Evolutionary conservation across 1,140 invertebrate species (phyloP), one percentile per base, ranked within the genome.

Genomic region (Choristoneura fumiferana): DNA sequence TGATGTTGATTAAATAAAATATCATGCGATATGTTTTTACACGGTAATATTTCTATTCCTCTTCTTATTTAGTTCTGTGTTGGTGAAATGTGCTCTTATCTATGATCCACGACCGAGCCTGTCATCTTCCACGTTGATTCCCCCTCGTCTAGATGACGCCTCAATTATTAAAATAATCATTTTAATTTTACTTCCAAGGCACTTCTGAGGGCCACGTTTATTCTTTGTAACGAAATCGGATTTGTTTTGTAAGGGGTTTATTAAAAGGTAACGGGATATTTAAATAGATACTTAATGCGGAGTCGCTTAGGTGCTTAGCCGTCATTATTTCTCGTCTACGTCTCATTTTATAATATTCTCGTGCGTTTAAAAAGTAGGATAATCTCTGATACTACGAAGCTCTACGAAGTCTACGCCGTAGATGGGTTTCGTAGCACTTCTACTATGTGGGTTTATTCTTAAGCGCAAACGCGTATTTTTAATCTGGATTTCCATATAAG

Each of bases 121-220:
- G n/a, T n/a, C n/a, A n/a, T n/a, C n/a, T n/a, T n/a, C n/a, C n/a
- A 73, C 66, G 65, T 73, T 70, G 74, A 71, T 73, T 73, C 59
- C 68, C 62, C 40, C 40, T 58, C 58, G 54, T 69, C 52, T 65
- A 52, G 63, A 69, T 71, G 56, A 58, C 64, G 64, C 58, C 73
- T 78, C 73, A 76, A 78, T 78, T 73, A 81, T 84, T 69, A 76
- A 76, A 80, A 82, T 78, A 78, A 76, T 76, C 67, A 69, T 59
- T 66, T 74, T 78, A 83, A 73, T 76, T 76, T 65, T 68, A 63
- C 69, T 68, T 63, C 65, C 62, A 72, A 67, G 64, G 61, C 65
- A 58, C 58, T 65, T 63, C 54, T 74, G 72, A n/a, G n/a, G n/a
- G n/a, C n/a, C n/a, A 79, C 77, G 70, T 77, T 76, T 76, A 68